These are phyloP conservation scores for Alentia gelatinosa DNA, from an alignment of 2,888 invertebrate genomes.

Conservation along the genomic window DNA sequence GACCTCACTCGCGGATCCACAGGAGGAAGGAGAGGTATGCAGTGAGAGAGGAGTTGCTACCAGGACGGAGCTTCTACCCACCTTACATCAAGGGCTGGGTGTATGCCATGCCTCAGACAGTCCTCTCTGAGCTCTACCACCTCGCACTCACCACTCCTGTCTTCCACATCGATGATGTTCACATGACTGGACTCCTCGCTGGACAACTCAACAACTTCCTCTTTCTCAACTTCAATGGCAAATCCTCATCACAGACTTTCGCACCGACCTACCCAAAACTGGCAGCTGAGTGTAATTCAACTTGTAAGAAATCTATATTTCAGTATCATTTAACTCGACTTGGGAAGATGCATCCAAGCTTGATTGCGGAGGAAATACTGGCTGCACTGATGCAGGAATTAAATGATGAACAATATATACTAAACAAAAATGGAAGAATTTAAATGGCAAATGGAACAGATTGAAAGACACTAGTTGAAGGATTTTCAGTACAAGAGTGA, in stretches of 20 bases:
- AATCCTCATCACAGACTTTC: not conserved
- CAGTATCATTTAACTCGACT: too few relatives aligned
- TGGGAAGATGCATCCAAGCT: too few relatives aligned
- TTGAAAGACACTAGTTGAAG: too few relatives aligned
- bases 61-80: not conserved
- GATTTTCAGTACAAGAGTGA: too few relatives aligned
- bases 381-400: too few relatives aligned
- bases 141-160: not conserved
- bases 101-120: not conserved
- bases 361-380: too few relatives aligned
- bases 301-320: too few relatives aligned
- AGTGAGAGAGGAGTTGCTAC: not conserved
- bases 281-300: not conserved
- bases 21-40: not conserved
- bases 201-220: not conserved
- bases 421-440: too few relatives aligned
- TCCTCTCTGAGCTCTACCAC: not conserved
- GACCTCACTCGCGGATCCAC: not conserved
- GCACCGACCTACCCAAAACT: not conserved
- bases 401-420: too few relatives aligned
- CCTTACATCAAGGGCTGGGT: not conserved
- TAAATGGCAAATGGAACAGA: too few relatives aligned
- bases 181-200: not conserved
- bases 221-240: not conserved
- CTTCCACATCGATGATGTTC: not conserved